phyloP scores from a whole-genome alignment of 1,140 invertebrate genomes.

The Mamestra configurata region DNA sequence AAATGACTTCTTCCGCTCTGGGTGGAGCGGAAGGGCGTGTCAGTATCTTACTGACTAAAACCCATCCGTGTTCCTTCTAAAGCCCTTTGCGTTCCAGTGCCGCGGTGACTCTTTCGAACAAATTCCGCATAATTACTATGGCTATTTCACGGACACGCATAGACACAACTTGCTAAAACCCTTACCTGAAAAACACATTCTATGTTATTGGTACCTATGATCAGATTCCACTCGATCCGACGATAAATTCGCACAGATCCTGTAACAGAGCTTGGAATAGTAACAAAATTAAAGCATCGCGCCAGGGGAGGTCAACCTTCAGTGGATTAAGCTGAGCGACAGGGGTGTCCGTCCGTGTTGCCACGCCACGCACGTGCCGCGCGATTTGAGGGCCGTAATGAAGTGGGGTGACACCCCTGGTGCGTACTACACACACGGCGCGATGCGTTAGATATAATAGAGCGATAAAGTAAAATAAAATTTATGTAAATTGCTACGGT shows the following conservation, averaged over 20 bases:
- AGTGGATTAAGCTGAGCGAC: conserved; percentile 48
- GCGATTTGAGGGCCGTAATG: conserved; percentile 77
- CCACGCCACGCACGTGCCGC: conserved; percentile 76
- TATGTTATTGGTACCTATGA: neutral
- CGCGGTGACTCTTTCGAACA: too few relatives aligned
- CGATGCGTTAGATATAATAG: conserved; percentile 40
- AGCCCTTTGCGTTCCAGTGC: too few relatives aligned
- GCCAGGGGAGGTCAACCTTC: conserved; percentile 64
- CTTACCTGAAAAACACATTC: too few relatives aligned
- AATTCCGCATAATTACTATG: too few relatives aligned
- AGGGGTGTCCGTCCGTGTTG: conserved; percentile 73
- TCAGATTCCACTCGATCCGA: neutral
- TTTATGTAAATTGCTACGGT: conserved; percentile 30
- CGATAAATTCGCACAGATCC: neutral
- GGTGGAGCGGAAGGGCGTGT: too few relatives aligned
- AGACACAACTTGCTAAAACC: too few relatives aligned
- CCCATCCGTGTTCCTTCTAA: too few relatives aligned
- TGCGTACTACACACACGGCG: neutral
- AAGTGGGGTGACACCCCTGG: conserved; percentile 76
- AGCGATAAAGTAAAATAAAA: conserved; percentile 42
- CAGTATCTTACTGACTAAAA: too few relatives aligned
- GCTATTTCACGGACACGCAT: too few relatives aligned
- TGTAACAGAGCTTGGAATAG: neutral
- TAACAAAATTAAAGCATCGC: conserved; percentile 29
- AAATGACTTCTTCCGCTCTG: too few relatives aligned